Evolutionary conservation across 2,113 vertebrate genomes (phyloP).

Genomic region (Rostratula benghalensis): DNA sequence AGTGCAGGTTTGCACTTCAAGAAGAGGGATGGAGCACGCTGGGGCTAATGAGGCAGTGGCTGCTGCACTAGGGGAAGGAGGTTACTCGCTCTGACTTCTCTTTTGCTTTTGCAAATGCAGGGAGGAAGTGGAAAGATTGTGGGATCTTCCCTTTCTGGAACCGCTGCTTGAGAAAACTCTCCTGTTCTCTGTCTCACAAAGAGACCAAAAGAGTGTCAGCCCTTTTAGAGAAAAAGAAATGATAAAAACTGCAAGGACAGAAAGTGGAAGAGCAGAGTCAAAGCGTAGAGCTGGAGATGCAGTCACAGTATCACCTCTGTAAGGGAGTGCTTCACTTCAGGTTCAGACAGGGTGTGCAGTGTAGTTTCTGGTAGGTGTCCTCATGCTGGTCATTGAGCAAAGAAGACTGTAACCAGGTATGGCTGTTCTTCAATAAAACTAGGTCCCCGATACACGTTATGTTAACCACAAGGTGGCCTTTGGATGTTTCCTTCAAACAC

Average conservation of each 20-base stretch:
- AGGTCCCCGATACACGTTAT: neutral
- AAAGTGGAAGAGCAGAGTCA: neutral
- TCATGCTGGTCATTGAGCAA: neutral
- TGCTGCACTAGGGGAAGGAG: neutral
- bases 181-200: rapidly evolving
- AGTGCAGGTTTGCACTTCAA: neutral
- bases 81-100: neutral
- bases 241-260: neutral
- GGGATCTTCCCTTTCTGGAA: neutral
- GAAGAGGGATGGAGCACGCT: neutral
- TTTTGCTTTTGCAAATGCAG: neutral
- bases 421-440: neutral
- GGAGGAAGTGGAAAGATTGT: neutral
- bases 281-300: neutral
- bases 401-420: neutral
- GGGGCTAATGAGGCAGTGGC: neutral
- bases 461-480: rapidly evolving
- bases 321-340: neutral
- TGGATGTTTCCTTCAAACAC: neutral
- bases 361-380: neutral
- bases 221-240: neutral
- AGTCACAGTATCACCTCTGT: neutral
- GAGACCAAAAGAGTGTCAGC: neutral
- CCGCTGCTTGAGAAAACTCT: neutral
- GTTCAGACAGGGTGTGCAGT: neutral